Evolutionary conservation across 2,888 invertebrate species (phyloP), one percentile per base, ranked within the genome.

Genomic region (Tridacna crocea): DNA sequence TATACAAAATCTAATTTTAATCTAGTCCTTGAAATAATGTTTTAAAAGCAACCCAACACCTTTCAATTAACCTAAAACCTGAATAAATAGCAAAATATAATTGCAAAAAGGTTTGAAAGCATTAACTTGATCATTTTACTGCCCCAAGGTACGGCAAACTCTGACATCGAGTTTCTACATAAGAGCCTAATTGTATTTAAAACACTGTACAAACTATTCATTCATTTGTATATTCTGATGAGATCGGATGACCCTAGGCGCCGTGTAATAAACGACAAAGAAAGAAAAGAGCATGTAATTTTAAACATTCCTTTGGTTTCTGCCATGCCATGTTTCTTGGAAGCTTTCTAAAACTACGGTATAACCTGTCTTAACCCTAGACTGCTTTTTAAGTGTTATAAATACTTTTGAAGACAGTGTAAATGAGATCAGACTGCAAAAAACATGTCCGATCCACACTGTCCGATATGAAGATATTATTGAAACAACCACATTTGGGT

Each of bases 41-140:
- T 26, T 70, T 46, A 48, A 70, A 51, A 26, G 48, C 70, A 70
- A 70, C 48, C n/a, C 22, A 70, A 70, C 24, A 70, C 70, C 24
- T 51, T 26, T 48, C 51, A 24, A 51, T 70, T 70, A 48, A 70
- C 51, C 70, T 24, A 70, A 51, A 48, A 46, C 48, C n/a, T 70
- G 48, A 70, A 51, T 47, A 70, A 70, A 70, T 48, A 70, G 48
- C 22, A n/a, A 51, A 51, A 51, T 22, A 51, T 51, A 70, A 70
- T 70, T 51, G 66, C 19, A 19, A 46, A 27, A 46, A 46, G 36
- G 36, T 8, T 46, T 19, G 66, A 46, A 15, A 46, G 66, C 26
- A 66, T 66, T 46, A 46, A 66, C n/a, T 66, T 66, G 36, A 66
- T 36, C 66, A 19, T 66, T 66, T n/a, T 19, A 26, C 46, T 19